phyloP scores from a whole-genome alignment of 2,797 vertebrate species.

The Varecia variegata region DNA sequence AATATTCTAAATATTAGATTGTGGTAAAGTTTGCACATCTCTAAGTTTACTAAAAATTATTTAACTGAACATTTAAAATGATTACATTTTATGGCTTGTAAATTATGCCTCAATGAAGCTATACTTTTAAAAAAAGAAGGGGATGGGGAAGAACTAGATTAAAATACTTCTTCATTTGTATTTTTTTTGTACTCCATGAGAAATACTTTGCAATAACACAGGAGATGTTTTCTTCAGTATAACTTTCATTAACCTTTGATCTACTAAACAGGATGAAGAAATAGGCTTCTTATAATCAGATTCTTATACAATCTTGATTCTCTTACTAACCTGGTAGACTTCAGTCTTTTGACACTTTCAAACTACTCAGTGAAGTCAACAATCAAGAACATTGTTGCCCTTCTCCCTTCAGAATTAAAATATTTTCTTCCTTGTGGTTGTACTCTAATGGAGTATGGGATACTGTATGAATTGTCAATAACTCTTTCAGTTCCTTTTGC shows the following conservation, averaged over 20 bases:
- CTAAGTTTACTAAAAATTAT: conserved; percentile 1
- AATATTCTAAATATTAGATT: conserved; percentile 48
- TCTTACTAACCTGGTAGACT: conserved; percentile 79
- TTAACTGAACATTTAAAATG: conserved; percentile 37
- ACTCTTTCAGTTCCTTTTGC: conserved; percentile 71
- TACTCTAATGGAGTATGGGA: conserved; percentile 76
- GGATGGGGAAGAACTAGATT: conserved; percentile 7
- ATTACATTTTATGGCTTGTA: conserved; percentile 22
- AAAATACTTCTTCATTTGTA: conserved; percentile 49
- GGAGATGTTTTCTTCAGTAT: conserved; percentile 81
- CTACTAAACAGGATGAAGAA: conserved; percentile 90
- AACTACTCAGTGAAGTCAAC: conserved; percentile 78
- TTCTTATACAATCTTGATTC: conserved; percentile 82
- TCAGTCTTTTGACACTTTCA: conserved; percentile 78
- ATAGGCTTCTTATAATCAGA: conserved; percentile 89
- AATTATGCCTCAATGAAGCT: background rate
- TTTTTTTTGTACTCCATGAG: conserved; percentile 26
- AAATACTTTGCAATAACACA: conserved; percentile 79
- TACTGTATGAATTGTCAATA: conserved; percentile 82
- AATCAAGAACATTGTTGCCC: conserved; percentile 82
- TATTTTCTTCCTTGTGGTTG: conserved; percentile 70
- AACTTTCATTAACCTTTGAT: conserved; percentile 87
- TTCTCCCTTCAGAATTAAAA: conserved; percentile 78
- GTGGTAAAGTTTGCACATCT: background rate
- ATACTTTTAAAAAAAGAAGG: background rate